These are phyloP conservation scores for Eubasilissa regina DNA, from an alignment of 1,140 invertebrate genomes.

Conservation along the genomic window DNA sequence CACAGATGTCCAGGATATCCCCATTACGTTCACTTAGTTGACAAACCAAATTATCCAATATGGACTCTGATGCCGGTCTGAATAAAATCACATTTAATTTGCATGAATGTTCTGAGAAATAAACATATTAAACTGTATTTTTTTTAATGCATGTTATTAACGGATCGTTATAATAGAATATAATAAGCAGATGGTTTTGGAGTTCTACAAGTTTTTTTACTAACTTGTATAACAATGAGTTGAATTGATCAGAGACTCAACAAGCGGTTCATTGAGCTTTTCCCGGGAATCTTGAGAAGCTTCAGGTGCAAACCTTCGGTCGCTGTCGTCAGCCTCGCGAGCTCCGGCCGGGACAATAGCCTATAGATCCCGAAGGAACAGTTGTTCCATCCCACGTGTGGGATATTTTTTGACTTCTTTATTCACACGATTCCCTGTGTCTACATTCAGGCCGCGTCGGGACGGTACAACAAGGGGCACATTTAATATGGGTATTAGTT, in stretches of 20 bases:
- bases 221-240: constrained; percentile 8
- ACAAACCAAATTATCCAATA: constrained; percentile 48
- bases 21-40: constrained; percentile 54
- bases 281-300: constrained; percentile 27
- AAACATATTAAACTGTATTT: too few species aligned
- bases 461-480: constrained; percentile 27
- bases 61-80: constrained; percentile 7
- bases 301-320: constrained; percentile 30
- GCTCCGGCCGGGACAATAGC: constrained; percentile 24
- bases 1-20: constrained; percentile 57
- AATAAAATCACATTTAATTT: constrained; percentile 41
- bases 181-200: too few species aligned
- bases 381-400: constrained; percentile 35
- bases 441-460: neutral
- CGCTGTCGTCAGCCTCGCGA: neutral
- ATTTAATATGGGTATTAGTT: constrained; percentile 50
- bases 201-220: neutral
- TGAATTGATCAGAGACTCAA: constrained; percentile 35
- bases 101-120: neutral
- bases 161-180: too few species aligned
- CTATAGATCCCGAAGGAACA: constrained; percentile 23
- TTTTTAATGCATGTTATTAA: too few species aligned
- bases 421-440: constrained; percentile 36
- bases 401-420: constrained; percentile 25
- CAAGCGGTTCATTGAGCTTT: constrained; percentile 30